A percentile compares a stretch with the other conserved stretches of the same genome.
These are phyloP conservation scores for Camponotus vicinus DNA, from an alignment of 1,140 invertebrate species.

Conservation along the genomic window DNA sequence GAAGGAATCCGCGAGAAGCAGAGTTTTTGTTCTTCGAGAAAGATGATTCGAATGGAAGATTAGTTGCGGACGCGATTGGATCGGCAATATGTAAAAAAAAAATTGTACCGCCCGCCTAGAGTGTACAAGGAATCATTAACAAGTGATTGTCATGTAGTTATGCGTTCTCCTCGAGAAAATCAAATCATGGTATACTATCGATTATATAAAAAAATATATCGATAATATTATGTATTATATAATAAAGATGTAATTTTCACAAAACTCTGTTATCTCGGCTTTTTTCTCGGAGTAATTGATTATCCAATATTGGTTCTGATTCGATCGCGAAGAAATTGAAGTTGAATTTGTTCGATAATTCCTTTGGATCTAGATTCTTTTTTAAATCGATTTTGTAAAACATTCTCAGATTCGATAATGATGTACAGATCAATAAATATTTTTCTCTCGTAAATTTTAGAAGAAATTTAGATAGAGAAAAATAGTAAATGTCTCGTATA, in stretches of 20 bases:
- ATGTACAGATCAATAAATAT: background rate
- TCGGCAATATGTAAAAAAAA: constrained; percentile 46
- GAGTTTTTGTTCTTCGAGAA: constrained; percentile 70
- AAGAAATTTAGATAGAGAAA: background rate
- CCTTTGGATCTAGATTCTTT: constrained; percentile 3
- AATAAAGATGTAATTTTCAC: constrained; percentile 33
- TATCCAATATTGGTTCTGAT: background rate
- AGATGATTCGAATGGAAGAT: constrained; percentile 63
- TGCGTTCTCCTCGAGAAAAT: background rate
- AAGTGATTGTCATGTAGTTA: constrained; percentile 64
- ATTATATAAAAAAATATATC: background rate
- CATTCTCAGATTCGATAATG: background rate
- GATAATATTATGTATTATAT: too few relatives aligned
- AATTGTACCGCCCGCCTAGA: constrained; percentile 67
- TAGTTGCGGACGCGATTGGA: constrained; percentile 69
- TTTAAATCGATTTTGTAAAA: background rate
- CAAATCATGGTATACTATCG: background rate
- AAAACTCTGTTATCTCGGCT: background rate
- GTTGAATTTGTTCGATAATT: background rate
- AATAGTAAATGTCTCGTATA: background rate
- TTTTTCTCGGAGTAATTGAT: constrained; percentile 41
- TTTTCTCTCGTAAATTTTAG: background rate
- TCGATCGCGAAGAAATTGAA: constrained; percentile 4
- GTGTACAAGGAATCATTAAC: constrained; percentile 28
- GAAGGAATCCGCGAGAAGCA: constrained; percentile 59